Evolutionary conservation across 2,113 vertebrate species (phyloP).

Genomic region (Genyomyrus donnyi): DNA sequence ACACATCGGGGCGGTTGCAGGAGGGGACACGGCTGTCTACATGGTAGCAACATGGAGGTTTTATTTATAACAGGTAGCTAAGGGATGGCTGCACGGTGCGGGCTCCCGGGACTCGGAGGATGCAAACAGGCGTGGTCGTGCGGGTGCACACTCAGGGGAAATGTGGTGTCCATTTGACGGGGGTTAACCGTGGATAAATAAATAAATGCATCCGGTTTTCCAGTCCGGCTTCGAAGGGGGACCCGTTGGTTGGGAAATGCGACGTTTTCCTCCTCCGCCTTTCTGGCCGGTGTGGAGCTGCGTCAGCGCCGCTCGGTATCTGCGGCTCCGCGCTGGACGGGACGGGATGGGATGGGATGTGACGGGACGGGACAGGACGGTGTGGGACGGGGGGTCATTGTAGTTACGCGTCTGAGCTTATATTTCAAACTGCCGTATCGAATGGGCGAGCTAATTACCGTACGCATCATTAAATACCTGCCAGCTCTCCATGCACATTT

Average conservation of each 20-base stretch:
- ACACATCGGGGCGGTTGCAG: too few species aligned
- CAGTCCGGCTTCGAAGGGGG: neutral
- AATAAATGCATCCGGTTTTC: neutral
- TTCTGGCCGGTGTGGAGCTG: neutral
- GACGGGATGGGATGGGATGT: too few species aligned
- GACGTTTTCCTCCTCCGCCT: neutral
- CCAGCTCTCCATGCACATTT: neutral
- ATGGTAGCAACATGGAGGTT: constrained; percentile 9
- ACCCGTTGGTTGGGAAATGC: neutral
- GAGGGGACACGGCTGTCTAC: neutral
- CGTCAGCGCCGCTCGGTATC: neutral
- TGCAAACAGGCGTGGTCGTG: constrained; percentile 62
- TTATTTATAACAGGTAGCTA: constrained; percentile 1
- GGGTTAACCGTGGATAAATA: neutral
- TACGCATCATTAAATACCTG: neutral
- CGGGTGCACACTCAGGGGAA: constrained; percentile 15
- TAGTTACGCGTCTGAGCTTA: neutral
- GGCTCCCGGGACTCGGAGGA: constrained; percentile 24
- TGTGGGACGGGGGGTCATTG: neutral
- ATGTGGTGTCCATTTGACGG: neutral
- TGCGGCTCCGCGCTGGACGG: neutral
- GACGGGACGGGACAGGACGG: neutral
- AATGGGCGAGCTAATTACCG: neutral
- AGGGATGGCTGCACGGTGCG: constrained; percentile 42
- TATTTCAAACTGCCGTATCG: neutral